These are phyloP conservation scores for Artibeus lituratus DNA, from an alignment of 2,797 vertebrate species.

Conservation along the genomic window DNA sequence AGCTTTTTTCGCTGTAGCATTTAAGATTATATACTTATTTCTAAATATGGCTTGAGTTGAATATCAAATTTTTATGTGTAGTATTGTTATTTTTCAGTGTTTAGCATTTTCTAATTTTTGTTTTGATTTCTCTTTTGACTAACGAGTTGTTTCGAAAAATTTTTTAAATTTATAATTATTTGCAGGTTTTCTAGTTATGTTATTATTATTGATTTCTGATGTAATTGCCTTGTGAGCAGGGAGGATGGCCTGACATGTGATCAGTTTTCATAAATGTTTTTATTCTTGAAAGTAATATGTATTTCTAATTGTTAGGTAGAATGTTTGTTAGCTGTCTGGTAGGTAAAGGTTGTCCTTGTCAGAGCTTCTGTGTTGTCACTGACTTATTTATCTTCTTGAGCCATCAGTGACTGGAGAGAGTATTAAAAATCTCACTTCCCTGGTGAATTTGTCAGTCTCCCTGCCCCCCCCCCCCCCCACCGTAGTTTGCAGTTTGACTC, in stretches of 20 bases:
- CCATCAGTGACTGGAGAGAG: neutral
- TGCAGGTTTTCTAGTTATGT: neutral
- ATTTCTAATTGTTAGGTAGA: neutral
- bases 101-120: neutral
- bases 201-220: neutral
- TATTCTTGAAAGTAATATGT: neutral
- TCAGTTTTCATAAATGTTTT: neutral
- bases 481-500: neutral
- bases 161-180: neutral
- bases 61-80: neutral
- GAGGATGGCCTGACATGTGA: neutral
- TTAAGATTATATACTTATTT: neutral
- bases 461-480: fast-evolving
- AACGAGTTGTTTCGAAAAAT: neutral
- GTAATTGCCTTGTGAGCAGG: neutral
- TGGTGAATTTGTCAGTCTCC: neutral
- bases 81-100: neutral
- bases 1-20: neutral
- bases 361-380: neutral
- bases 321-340: neutral
- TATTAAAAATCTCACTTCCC: neutral
- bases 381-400: neutral
- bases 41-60: neutral
- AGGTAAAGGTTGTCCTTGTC: neutral
- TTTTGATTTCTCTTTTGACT: constrained; percentile 34